phyloP scores from a whole-genome alignment of 2,888 invertebrate species.

The Priocnemis perturbator region DNA sequence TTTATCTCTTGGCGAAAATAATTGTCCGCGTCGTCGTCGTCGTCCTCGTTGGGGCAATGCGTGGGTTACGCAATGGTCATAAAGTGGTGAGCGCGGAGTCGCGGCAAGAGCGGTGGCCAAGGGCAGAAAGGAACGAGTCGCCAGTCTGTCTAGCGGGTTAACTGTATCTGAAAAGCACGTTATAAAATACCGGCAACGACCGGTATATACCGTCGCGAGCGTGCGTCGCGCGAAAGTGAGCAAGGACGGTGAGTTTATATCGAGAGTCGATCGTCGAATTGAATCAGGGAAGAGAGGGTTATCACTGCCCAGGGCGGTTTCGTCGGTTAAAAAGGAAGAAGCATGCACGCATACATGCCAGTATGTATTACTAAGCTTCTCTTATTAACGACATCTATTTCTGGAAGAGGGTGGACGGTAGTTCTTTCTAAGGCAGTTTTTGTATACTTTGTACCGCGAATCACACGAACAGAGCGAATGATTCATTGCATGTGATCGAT shows the following conservation, averaged over 20 bases:
- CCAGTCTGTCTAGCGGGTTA: slow-evolving; percentile 19
- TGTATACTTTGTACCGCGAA: too few species aligned
- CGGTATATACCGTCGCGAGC: not conserved
- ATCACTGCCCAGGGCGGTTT: slow-evolving; percentile 5
- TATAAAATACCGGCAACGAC: slow-evolving; percentile 5
- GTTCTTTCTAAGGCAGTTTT: too few species aligned
- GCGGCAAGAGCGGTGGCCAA: slow-evolving; percentile 1
- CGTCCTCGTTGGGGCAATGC: too few species aligned
- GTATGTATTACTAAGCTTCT: too few species aligned
- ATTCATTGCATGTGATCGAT: too few species aligned
- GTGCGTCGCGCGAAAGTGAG: slow-evolving; percentile 7
- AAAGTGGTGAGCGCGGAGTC: not conserved
- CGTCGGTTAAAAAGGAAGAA: slow-evolving; percentile 9
- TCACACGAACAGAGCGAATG: too few species aligned
- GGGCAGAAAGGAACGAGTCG: slow-evolving; percentile 14
- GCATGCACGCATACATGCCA: too few species aligned
- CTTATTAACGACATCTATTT: too few species aligned
- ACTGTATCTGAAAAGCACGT: slow-evolving; percentile 11
- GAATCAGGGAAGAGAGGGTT: not conserved
- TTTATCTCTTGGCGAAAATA: too few species aligned
- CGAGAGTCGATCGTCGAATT: not conserved
- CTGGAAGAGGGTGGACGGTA: too few species aligned
- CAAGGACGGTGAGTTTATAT: slow-evolving; percentile 8
- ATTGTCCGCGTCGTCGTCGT: too few species aligned
- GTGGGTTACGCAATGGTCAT: not conserved